Evolutionary conservation across 2,113 vertebrate species (phyloP), one percentile per base, ranked within the genome.

Genomic region (Spizaetus ornatus): DNA sequence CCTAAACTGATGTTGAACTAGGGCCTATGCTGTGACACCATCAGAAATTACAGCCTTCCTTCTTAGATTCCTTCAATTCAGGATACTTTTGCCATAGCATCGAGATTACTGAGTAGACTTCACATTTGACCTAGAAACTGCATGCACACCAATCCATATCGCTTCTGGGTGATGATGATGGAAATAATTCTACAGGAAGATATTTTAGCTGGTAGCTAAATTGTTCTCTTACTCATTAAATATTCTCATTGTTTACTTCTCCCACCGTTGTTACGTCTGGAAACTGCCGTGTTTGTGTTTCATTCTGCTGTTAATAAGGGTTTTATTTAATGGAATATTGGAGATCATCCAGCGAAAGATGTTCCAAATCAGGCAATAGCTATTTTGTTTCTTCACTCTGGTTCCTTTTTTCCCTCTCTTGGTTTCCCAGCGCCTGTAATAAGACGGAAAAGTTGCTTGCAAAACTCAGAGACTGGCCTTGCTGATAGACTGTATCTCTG

Each of bases 311-410:
- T 74, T 88, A 86, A 53, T 53, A 91, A 62, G 25, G 74, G 29
- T 20, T 96, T 96, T 81, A 90, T 88, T 45, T 86, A 67, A 86
- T 86, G 74, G 79, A 84, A 93, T 47, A 92, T 42, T 90, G 93
- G 74, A 96, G 53, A 70, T 43, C 43, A 42, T 58, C 76, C 92
- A 96, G 63, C 13, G 66, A 73, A 93, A 86, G 82, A 25, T 0
- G 1, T 36, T 86, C 70, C 82, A 73, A 66, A 77, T 66, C 74
- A 55, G 90, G 76, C 58, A 86, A 73, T 2, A 86, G 40, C 62
- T 73, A 31, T 53, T 80, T 32, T 73, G 74, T 74, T 91, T 55
- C 45, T 88, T 84, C 83, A 84, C 50, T 66, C 67, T 7, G 26
- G 43, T 69, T 77, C 70, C 48, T 73, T 78, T 65, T 43, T 50